Evolutionary conservation across 2,888 invertebrate genomes (phyloP).

Genomic region (Prosapia bicincta): DNA sequence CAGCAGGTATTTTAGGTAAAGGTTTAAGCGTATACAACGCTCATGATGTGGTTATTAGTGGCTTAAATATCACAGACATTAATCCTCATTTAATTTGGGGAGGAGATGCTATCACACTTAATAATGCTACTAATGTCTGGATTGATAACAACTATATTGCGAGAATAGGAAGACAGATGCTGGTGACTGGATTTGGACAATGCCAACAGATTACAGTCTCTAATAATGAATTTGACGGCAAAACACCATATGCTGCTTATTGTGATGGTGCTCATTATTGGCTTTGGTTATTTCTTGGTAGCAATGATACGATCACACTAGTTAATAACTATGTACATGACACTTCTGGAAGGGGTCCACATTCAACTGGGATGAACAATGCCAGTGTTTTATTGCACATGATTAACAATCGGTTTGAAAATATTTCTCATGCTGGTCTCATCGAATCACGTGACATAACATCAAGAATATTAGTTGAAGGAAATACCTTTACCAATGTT

Average conservation of each 20-base stretch:
- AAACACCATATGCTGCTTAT: constrained; percentile 4
- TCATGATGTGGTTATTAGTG: constrained; percentile 9
- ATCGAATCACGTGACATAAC: neutral
- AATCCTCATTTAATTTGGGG: constrained; percentile 21
- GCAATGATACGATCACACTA: constrained; percentile 8
- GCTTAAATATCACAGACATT: constrained; percentile 15
- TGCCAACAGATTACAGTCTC: neutral
- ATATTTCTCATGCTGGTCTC: neutral
- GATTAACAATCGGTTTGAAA: constrained; percentile 6
- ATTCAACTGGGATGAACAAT: neutral
- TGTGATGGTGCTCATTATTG: constrained; percentile 20
- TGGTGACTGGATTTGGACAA: constrained; percentile 8
- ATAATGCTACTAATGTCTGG: neutral
- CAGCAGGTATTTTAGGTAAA: constrained; percentile 9
- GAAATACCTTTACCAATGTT: neutral
- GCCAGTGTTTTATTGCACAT: neutral
- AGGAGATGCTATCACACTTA: constrained; percentile 12
- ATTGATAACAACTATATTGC: constrained; percentile 9
- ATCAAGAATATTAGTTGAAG: neutral
- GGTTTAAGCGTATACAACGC: constrained; percentile 10
- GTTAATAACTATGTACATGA: constrained; percentile 11
- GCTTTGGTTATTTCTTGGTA: constrained; percentile 20
- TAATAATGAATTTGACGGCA: constrained; percentile 16
- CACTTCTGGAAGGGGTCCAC: constrained; percentile 11
- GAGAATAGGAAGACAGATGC: constrained; percentile 19